Percentiles rank a stretch among this genome's conserved stretches.
Evolutionary conservation across 2,113 vertebrate species (phyloP).

Genomic region (Entomyzon cyanotis): DNA sequence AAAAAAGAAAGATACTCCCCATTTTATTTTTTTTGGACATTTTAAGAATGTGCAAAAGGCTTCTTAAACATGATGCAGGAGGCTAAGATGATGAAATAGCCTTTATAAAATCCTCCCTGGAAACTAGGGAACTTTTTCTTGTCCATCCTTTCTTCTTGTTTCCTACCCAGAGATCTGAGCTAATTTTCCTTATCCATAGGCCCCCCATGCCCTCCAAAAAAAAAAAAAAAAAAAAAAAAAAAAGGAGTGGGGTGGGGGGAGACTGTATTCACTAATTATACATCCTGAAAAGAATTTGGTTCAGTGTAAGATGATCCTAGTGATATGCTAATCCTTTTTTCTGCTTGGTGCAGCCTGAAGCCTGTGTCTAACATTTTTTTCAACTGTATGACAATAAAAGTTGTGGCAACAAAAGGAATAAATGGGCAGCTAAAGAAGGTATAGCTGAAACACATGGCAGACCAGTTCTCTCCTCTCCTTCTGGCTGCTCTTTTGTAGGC

Average conservation of each 20-base stretch:
- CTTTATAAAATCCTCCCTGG: not conserved
- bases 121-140: constrained; percentile 53
- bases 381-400: constrained; percentile 88
- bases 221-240: constrained; percentile 44
- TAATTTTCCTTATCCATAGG: constrained; percentile 67
- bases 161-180: constrained; percentile 67
- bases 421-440: constrained; percentile 83
- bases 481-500: constrained; percentile 84
- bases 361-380: constrained; percentile 82
- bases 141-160: constrained; percentile 63
- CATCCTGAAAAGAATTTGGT: constrained; percentile 86
- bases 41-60: not conserved
- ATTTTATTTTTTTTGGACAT: not conserved
- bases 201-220: not conserved
- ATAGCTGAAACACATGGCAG: constrained; percentile 82
- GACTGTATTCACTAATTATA: constrained; percentile 83
- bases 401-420: constrained; percentile 86
- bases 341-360: constrained; percentile 83
- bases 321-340: constrained; percentile 88
- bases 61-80: not conserved
- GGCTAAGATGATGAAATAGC: not conserved
- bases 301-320: constrained; percentile 86
- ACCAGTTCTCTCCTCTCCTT: constrained; percentile 75
- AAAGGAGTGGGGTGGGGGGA: rapidly evolving
- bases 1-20: too few relatives aligned